Conservation (phyloP, 2,888 invertebrate species). For the Morpho helenor region DNA sequence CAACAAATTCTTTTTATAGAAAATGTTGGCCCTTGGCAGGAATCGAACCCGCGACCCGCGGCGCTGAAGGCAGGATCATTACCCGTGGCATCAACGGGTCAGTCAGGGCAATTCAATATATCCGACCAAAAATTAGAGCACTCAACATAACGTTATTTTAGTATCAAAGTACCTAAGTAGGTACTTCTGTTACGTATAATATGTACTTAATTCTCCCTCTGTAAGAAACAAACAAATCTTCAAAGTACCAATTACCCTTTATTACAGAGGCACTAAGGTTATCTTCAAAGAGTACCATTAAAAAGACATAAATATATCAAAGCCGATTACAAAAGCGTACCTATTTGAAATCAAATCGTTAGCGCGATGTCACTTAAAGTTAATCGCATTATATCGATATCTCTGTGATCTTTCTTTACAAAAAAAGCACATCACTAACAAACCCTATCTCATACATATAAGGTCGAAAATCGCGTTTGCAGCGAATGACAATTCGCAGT, state of each 20-base stretch:
- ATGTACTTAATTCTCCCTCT: not conserved
- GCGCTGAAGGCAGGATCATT: too few relatives aligned
- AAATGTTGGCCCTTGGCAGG: too few relatives aligned
- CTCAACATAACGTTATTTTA: too few relatives aligned
- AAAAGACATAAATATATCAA: conserved; percentile 34
- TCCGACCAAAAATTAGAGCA: too few relatives aligned
- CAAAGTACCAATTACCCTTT: conserved; percentile 5
- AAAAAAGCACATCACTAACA: conserved; percentile 19
- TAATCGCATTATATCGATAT: conserved; percentile 72
- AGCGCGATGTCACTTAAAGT: conserved; percentile 70
- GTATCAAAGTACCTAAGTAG: too few relatives aligned
- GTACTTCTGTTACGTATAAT: too few relatives aligned
- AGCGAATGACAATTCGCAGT: conserved; percentile 52
- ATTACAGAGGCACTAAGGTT: conserved; percentile 7
- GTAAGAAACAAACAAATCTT: not conserved
- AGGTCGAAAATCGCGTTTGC: conserved; percentile 32
- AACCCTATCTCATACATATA: conserved; percentile 35
- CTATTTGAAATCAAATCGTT: conserved; percentile 62
- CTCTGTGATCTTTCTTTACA: conserved; percentile 54
- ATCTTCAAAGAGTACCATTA: conserved; percentile 25
- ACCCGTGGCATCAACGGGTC: too few relatives aligned
- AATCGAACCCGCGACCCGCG: too few relatives aligned
- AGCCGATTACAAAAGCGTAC: conserved; percentile 33
- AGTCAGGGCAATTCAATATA: too few relatives aligned
- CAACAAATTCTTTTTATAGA: too few relatives aligned